Conservation (phyloP, 1,140 invertebrate species). For the Panagrolaimus sp. region DNA sequence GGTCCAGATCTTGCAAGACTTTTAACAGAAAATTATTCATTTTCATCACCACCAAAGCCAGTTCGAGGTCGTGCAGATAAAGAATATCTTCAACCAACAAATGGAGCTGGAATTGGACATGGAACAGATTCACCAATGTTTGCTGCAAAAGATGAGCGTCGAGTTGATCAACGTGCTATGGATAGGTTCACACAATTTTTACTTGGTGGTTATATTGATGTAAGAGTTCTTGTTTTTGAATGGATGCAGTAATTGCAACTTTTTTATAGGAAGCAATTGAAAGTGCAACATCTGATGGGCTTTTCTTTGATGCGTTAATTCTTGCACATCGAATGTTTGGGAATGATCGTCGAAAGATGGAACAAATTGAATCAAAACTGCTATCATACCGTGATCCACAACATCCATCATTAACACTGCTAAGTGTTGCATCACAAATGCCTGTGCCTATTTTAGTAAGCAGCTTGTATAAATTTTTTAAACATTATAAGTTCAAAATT, state of each 20-base stretch:
- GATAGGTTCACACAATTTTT: slow-evolving; percentile 36
- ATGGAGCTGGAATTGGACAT: not conserved
- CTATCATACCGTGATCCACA: slow-evolving; percentile 27
- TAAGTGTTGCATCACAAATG: slow-evolving; percentile 37
- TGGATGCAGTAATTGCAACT: too few species aligned
- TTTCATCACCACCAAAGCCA: not conserved
- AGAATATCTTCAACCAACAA: not conserved
- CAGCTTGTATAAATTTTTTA: not conserved
- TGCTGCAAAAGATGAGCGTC: not conserved
- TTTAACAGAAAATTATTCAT: slow-evolving; percentile 5
- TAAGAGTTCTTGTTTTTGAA: too few species aligned
- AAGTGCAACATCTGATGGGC: slow-evolving; percentile 34
- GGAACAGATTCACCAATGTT: not conserved
- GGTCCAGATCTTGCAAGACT: slow-evolving; percentile 46
- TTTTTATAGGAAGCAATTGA: slow-evolving; percentile 34
- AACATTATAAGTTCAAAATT: too few species aligned
- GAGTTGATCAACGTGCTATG: slow-evolving; percentile 26
- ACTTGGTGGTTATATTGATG: slow-evolving; percentile 38
- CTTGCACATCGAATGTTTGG: slow-evolving; percentile 39
- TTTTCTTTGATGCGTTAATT: slow-evolving; percentile 44
- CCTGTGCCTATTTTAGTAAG: slow-evolving; percentile 44
- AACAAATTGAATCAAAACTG: slow-evolving; percentile 30
- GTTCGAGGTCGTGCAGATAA: not conserved
- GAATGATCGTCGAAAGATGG: slow-evolving; percentile 29
- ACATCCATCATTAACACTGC: slow-evolving; percentile 39